Percentiles rank a stretch among this genome's conserved stretches.
Evolutionary conservation across 2,888 invertebrate genomes (phyloP).

Genomic region (Epicampocera succincta): DNA sequence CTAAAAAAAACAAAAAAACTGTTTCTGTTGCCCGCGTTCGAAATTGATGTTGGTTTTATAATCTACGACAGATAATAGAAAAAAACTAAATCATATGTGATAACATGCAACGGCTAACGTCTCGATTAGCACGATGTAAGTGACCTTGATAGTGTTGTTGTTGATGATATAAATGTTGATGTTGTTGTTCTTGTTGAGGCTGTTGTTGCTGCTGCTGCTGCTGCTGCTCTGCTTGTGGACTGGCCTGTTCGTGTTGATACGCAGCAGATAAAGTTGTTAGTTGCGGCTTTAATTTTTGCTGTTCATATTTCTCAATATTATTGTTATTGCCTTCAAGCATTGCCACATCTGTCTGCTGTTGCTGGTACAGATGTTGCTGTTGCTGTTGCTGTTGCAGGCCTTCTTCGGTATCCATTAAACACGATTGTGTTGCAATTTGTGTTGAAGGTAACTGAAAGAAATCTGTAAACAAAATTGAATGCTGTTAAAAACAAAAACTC

Average conservation of each 20-base stretch:
- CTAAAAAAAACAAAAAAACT: background rate
- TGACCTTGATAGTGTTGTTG: constrained; percentile 77
- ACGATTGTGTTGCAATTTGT: constrained; percentile 78
- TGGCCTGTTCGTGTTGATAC: constrained; percentile 58
- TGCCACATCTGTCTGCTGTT: constrained; percentile 70
- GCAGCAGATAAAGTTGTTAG: constrained; percentile 52
- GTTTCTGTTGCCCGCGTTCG: constrained; percentile 12
- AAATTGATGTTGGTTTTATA: background rate
- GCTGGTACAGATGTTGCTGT: constrained; percentile 47
- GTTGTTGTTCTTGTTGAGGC: constrained; percentile 38
- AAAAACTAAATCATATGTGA: constrained; percentile 78
- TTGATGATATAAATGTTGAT: constrained; percentile 64
- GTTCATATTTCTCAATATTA: constrained; percentile 64
- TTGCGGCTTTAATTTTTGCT: constrained; percentile 60
- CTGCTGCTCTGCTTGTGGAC: constrained; percentile 66
- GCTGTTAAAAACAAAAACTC: constrained; percentile 3
- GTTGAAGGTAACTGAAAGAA: constrained; percentile 77
- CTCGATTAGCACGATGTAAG: constrained; percentile 79
- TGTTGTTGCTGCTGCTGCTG: constrained; percentile 65
- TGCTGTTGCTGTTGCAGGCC: constrained; percentile 27
- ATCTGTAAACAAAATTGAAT: constrained; percentile 71
- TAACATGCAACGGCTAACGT: constrained; percentile 80
- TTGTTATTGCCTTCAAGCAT: constrained; percentile 62
- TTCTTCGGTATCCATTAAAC: constrained; percentile 77
- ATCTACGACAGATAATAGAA: constrained; percentile 34